Evolutionary conservation across 2,888 invertebrate genomes (phyloP).

Genomic region (Sinhomidia bicolor): DNA sequence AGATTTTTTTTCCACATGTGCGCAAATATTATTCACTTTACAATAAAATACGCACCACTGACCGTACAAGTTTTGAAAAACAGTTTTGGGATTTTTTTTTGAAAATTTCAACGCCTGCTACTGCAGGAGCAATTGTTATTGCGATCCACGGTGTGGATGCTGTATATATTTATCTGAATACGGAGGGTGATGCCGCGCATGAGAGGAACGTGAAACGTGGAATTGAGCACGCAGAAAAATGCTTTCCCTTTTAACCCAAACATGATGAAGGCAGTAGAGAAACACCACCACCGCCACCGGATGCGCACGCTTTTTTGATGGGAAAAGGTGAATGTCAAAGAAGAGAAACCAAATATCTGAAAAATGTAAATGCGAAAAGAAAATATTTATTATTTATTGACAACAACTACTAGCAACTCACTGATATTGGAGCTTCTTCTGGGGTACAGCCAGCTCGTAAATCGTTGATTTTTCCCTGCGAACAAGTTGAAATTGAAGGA

Average conservation of each 20-base stretch:
- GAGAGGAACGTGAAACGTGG: neutral
- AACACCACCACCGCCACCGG: neutral
- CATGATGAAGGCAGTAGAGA: constrained; percentile 13
- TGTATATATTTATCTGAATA: constrained; percentile 27
- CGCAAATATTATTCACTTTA: no score
- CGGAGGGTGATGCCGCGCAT: neutral
- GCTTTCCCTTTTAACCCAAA: constrained; percentile 10
- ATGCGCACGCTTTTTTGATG: neutral
- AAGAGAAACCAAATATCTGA: neutral
- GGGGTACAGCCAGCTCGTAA: neutral
- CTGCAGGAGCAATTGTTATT: constrained; percentile 8
- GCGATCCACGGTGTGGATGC: constrained; percentile 8
- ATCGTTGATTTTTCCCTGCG: neutral
- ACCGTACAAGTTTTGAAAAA: no score
- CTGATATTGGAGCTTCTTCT: neutral
- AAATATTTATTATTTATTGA: neutral
- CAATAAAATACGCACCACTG: no score
- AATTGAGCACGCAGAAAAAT: neutral
- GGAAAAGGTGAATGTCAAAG: neutral
- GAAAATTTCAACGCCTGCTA: neutral
- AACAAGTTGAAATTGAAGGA: neutral
- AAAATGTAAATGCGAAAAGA: neutral
- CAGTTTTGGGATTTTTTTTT: neutral
- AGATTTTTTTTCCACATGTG: no score
- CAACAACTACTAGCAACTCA: no score